These are phyloP conservation scores for Macrophya annulata DNA, from an alignment of 2,888 invertebrate genomes.

Conservation along the genomic window DNA sequence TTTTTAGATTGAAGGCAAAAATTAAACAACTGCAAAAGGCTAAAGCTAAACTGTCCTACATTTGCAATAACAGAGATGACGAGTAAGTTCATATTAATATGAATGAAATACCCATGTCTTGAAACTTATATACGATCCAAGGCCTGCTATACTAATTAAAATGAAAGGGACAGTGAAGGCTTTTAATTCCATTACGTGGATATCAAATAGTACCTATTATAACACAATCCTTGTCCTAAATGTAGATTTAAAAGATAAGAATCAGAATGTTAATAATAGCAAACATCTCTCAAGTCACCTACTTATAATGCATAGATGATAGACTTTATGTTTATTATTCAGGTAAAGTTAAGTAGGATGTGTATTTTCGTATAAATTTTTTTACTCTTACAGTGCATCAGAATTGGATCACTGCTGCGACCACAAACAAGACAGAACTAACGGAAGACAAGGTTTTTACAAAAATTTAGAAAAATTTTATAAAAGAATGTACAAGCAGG, in stretches of 20 bases:
- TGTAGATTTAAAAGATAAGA: conserved; percentile 12
- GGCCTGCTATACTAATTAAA: neutral
- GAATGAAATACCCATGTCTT: neutral
- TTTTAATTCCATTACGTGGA: neutral
- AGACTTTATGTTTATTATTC: neutral
- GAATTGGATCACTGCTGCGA: conserved; percentile 57
- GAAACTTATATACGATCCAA: neutral
- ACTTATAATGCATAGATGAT: neutral
- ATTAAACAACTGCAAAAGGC: conserved; percentile 63
- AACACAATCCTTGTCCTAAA: conserved; percentile 1
- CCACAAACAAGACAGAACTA: conserved; percentile 57
- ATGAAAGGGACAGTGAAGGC: neutral
- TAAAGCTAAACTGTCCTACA: conserved; percentile 59
- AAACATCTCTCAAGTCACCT: neutral
- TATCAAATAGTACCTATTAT: neutral
- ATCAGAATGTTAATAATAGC: neutral
- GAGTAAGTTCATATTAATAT: conserved; percentile 61
- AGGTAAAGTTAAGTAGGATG: neutral
- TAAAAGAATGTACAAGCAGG: conserved; percentile 74
- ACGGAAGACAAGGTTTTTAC: conserved; percentile 69
- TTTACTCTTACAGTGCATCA: conserved; percentile 56
- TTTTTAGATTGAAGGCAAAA: conserved; percentile 65
- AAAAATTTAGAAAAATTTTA: conserved; percentile 75
- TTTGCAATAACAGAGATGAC: conserved; percentile 58
- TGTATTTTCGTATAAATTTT: conserved; percentile 47